Evolutionary conservation across 2,113 vertebrate genomes (phyloP).

Genomic region (Bubalus kerabau): DNA sequence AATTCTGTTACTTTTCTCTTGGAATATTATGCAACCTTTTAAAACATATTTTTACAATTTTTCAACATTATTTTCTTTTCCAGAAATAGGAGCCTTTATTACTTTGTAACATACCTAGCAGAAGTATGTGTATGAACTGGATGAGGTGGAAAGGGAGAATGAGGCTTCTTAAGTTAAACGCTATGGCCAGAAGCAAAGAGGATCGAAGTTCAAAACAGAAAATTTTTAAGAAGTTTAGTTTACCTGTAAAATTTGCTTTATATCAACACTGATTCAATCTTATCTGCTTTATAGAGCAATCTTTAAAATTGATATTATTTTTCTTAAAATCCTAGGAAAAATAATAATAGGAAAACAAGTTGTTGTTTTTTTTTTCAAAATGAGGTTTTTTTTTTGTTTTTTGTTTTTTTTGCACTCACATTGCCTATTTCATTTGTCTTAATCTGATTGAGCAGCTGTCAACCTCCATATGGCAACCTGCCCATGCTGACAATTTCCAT

Average conservation of each 20-base stretch:
- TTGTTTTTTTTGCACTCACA: neutral
- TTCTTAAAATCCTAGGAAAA: neutral
- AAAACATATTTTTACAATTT: neutral
- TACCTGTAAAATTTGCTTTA: neutral
- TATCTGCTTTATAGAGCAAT: neutral
- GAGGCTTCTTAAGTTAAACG: neutral
- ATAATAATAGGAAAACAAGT: neutral
- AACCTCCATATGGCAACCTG: slow-evolving; percentile 56
- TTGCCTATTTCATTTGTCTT: slow-evolving; percentile 36
- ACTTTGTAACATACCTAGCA: neutral
- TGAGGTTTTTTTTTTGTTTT: neutral
- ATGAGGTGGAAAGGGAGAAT: neutral
- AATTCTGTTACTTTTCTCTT: slow-evolving; percentile 29
- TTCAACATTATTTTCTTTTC: slow-evolving; percentile 18
- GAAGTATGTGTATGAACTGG: neutral
- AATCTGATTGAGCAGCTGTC: slow-evolving; percentile 64
- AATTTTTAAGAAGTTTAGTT: neutral
- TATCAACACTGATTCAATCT: neutral
- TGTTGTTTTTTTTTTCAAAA: neutral
- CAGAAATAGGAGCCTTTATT: neutral
- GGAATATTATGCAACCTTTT: neutral
- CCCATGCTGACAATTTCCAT: slow-evolving; percentile 40
- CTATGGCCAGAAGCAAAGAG: neutral
- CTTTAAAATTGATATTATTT: neutral
- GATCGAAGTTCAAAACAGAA: neutral